phyloP scores from a whole-genome alignment of 2,113 vertebrate genomes.

The Percopsis transmontana region DNA sequence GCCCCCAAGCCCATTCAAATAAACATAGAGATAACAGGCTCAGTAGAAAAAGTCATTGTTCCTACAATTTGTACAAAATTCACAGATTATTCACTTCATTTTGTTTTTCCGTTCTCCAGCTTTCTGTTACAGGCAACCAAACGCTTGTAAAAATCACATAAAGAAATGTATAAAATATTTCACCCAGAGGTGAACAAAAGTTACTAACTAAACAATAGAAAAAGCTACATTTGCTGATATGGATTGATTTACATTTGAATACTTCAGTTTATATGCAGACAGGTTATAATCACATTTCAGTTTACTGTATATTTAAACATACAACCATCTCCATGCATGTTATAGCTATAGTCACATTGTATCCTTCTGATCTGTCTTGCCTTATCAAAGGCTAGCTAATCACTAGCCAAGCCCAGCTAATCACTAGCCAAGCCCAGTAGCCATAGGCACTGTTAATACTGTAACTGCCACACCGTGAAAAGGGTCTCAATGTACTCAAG shows the following conservation, averaged over 20 bases:
- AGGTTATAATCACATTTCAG: constrained; percentile 14
- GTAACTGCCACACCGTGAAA: neutral
- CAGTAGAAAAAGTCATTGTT: constrained; percentile 75
- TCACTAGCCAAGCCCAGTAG: neutral
- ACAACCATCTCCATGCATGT: constrained; percentile 15
- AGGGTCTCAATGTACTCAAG: too few relatives aligned
- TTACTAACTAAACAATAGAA: constrained; percentile 8
- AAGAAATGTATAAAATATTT: constrained; percentile 20
- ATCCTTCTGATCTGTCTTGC: constrained; percentile 49
- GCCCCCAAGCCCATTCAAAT: constrained; percentile 28
- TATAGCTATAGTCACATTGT: constrained; percentile 18
- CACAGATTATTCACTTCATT: constrained; percentile 72
- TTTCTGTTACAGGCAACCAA: constrained; percentile 58
- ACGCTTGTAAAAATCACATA: constrained; percentile 59
- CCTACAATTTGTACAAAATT: constrained; percentile 81
- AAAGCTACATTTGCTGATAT: constrained; percentile 16
- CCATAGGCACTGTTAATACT: neutral
- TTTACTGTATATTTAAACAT: constrained; percentile 10
- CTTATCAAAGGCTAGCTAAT: neutral
- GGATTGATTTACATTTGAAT: neutral
- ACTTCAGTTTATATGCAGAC: constrained; percentile 15
- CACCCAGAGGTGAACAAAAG: neutral
- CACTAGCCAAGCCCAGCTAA: neutral
- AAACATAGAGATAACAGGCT: constrained; percentile 74
- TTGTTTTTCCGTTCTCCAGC: constrained; percentile 29